Evolutionary conservation across 2,888 invertebrate genomes (phyloP), one percentile per base, ranked within the genome.

Genomic region (Rhagium mordax): DNA sequence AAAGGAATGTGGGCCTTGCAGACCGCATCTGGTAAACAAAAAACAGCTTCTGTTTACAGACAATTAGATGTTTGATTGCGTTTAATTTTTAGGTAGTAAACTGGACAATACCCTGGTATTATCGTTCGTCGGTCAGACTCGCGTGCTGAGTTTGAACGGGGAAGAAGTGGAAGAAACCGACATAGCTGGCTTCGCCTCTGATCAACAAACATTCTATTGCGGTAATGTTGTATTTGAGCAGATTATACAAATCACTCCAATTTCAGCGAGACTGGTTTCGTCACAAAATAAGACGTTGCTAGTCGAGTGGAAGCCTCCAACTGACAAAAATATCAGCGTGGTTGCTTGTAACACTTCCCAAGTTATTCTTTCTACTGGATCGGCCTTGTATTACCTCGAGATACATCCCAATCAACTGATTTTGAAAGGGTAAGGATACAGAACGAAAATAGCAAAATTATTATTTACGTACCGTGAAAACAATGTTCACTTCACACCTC

Each of bases 101-200:
- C 68, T 86, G 59, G 97, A 98, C 86, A 98, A 99, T 85, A 97
- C 97, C 2, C 89, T 99, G 13, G 96, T 99, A 0, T 89, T 99
- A 59, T 94, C 98, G 1, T 98, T 99, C 88, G 98, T 98, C n/a
- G 98, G 98, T 4, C 98, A 98, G 85, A 98, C 98, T 0, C 93
- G 98, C 80, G 94, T 98, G 16, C 89, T 98, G 55, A 94, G 95
- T 77, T 87, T 99, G 53, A 96, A 93, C 79, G 98, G 98, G 0
- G 99, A 99, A 85, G 99, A 99, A 88, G 98, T 99, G 0, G 99
- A 99, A 87, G 99, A 99, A 88, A 98, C 97, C 0, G 98, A 98
- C 84, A 94, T 98, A 78, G 90, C 93, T 68, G 98, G 98, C 0
- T 97, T 99, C 86, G 92, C 96, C 24, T 93, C 95, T 2, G 96